Percentiles rank a stretch among this genome's conserved stretches.
These are phyloP conservation scores for Atta colombica DNA, from an alignment of 1,140 invertebrate genomes.

Conservation along the genomic window DNA sequence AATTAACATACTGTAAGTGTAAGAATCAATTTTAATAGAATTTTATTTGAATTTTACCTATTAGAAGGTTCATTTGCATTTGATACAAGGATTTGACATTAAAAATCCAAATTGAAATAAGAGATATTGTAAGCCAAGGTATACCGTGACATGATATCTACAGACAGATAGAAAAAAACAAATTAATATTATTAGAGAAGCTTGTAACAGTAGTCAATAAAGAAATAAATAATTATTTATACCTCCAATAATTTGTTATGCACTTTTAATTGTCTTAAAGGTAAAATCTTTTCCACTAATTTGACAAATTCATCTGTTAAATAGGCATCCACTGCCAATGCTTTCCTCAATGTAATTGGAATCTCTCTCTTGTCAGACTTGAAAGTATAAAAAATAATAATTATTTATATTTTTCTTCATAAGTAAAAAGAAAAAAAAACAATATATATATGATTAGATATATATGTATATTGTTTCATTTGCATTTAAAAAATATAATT, in stretches of 20 bases:
- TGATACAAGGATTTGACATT: constrained; percentile 90
- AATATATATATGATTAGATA: not conserved
- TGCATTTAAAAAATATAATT: not conserved
- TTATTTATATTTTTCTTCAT: not conserved
- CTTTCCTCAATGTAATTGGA: constrained; percentile 86
- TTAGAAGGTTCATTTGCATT: constrained; percentile 94
- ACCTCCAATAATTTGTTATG: constrained; percentile 91
- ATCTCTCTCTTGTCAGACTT: constrained; percentile 82
- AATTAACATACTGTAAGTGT: not conserved
- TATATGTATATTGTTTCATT: not conserved
- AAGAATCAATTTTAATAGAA: constrained; percentile 9
- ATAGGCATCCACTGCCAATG: constrained; percentile 88
- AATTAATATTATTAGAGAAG: not conserved
- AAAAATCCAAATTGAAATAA: constrained; percentile 92
- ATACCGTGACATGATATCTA: constrained; percentile 96
- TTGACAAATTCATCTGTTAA: constrained; percentile 89
- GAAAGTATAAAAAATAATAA: constrained; percentile 17
- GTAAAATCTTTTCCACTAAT: constrained; percentile 87
- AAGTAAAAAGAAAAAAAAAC: not conserved
- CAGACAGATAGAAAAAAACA: constrained; percentile 74
- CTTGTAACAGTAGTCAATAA: not conserved
- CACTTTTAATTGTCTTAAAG: constrained; percentile 88
- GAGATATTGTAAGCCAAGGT: constrained; percentile 92
- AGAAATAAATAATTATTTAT: constrained; percentile 63
- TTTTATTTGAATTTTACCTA: constrained; percentile 88